Evolutionary conservation across 2,888 invertebrate species (phyloP).

Genomic region (Boloria selene): DNA sequence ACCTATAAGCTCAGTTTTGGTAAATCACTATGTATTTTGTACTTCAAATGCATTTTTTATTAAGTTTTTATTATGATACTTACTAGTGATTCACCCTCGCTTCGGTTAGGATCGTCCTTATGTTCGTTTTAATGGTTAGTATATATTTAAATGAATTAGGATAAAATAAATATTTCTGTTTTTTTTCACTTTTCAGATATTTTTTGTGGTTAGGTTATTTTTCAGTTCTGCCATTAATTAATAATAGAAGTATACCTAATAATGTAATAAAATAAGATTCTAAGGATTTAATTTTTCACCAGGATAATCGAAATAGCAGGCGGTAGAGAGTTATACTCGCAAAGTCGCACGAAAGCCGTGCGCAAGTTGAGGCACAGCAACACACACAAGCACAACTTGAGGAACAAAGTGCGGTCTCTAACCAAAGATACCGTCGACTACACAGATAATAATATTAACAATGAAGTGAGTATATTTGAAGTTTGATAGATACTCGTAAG

Average conservation of each 20-base stretch:
- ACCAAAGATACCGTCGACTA: conserved; percentile 69
- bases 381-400: conserved; percentile 76
- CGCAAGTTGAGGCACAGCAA: conserved; percentile 85
- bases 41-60: background rate
- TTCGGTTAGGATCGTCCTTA: too few relatives aligned
- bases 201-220: too few relatives aligned
- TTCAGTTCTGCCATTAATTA: too few relatives aligned
- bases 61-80: too few relatives aligned
- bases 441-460: conserved; percentile 64
- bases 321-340: conserved; percentile 91
- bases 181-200: too few relatives aligned
- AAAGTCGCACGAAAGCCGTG: conserved; percentile 90
- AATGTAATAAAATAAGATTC: background rate
- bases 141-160: too few relatives aligned
- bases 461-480: conserved; percentile 59
- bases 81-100: too few relatives aligned
- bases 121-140: too few relatives aligned
- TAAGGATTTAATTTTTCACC: conserved; percentile 40
- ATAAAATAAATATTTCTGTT: too few relatives aligned
- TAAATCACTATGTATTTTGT: background rate
- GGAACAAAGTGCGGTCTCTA: conserved; percentile 72
- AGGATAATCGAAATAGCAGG: conserved; percentile 87
- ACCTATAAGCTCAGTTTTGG: background rate
- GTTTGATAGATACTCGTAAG: background rate
- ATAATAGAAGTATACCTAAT: too few relatives aligned